Conservation (phyloP, 2,113 vertebrate genomes). For the Megalops atlanticus region DNA sequence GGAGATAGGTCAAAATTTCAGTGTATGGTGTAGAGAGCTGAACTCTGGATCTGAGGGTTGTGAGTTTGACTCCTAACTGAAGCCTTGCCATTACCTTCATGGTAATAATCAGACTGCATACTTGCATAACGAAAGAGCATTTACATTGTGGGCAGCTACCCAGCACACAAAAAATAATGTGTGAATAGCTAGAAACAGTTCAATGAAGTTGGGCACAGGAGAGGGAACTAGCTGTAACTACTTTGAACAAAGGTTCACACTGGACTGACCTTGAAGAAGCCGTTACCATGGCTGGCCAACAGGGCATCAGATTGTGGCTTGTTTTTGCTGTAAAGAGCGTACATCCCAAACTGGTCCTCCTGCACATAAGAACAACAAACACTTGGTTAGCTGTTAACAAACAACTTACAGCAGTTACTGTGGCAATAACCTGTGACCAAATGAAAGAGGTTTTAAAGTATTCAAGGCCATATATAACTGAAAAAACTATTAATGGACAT, state of each 20-base stretch:
- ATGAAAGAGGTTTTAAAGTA: no score
- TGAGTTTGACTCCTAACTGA: not conserved
- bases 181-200: not conserved
- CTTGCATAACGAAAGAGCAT: no score
- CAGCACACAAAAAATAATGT: not conserved
- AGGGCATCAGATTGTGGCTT: constrained; percentile 79
- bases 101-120: not conserved
- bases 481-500: no score
- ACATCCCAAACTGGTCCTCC: constrained; percentile 86
- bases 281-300: constrained; percentile 77
- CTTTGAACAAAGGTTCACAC: not conserved
- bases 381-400: not conserved
- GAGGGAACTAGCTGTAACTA: not conserved
- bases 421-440: no score
- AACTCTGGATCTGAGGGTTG: not conserved
- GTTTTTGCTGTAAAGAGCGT: constrained; percentile 87
- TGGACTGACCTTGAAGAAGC: constrained; percentile 80
- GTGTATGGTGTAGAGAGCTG: not conserved
- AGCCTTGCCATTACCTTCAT: not conserved
- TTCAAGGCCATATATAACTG: no score
- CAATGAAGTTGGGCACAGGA: not conserved
- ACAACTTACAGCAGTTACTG: not conserved
- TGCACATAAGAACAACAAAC: constrained; percentile 59
- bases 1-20: not conserved
- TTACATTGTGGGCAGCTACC: no score